Conservation (phyloP, 2,888 invertebrate species). For the Cybosia mesomella region DNA sequence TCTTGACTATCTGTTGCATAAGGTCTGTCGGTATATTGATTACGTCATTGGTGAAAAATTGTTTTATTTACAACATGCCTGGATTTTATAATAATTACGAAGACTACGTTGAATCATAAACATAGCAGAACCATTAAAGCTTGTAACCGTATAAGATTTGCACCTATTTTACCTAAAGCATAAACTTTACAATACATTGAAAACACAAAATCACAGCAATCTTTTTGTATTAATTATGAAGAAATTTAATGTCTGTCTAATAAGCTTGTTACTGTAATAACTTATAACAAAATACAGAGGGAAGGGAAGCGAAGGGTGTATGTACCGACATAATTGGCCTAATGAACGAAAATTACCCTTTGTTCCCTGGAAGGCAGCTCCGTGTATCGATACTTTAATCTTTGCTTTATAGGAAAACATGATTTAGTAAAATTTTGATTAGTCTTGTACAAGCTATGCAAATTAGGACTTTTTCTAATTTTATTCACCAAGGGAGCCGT, state of each 20-base stretch:
- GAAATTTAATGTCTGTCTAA: constrained; percentile 63
- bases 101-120: no score
- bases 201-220: neutral
- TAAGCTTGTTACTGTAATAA: constrained; percentile 69
- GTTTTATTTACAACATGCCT: no score
- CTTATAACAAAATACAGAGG: constrained; percentile 53
- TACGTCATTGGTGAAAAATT: no score
- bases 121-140: neutral
- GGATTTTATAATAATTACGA: no score
- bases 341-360: constrained; percentile 67
- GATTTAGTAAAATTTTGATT: constrained; percentile 47
- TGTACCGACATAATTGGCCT: constrained; percentile 57
- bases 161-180: neutral
- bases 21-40: no score
- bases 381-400: constrained; percentile 22
- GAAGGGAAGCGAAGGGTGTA: constrained; percentile 53
- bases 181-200: constrained; percentile 29
- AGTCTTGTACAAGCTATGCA: neutral
- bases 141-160: neutral
- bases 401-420: constrained; percentile 47
- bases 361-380: constrained; percentile 48
- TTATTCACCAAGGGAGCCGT: neutral
- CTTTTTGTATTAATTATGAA: constrained; percentile 1
- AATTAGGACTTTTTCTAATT: neutral
- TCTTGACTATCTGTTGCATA: no score